Evolutionary conservation across 2,113 vertebrate genomes (phyloP).

Genomic region (Ophiodon elongatus): DNA sequence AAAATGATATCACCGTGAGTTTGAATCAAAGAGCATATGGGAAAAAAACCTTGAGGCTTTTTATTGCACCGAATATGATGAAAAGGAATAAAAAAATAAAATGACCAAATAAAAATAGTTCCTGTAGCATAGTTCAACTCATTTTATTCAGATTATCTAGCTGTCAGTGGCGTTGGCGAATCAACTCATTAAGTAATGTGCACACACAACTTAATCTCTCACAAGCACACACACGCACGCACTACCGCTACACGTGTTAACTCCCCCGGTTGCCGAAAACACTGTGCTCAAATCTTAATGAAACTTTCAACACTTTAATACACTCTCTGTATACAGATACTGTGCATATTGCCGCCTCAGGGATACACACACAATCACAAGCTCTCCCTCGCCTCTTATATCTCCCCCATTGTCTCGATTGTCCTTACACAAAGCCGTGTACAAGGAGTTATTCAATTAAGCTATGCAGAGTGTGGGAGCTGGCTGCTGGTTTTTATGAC

Average conservation of each 20-base stretch:
- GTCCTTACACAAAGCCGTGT: slow-evolving; percentile 40
- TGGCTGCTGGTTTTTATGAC: slow-evolving; percentile 51
- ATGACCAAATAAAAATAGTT: background rate
- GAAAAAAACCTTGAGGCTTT: background rate
- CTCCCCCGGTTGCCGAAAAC: background rate
- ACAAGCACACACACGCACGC: background rate
- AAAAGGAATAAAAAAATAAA: background rate
- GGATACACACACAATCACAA: slow-evolving; percentile 39
- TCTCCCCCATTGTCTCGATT: slow-evolving; percentile 19
- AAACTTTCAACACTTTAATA: slow-evolving; percentile 39
- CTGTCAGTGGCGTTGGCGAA: background rate
- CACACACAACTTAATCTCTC: background rate
- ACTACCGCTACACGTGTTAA: background rate
- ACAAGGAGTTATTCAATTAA: slow-evolving; percentile 60
- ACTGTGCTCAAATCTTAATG: slow-evolving; percentile 27
- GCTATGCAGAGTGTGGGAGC: slow-evolving; percentile 47
- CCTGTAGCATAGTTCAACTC: background rate
- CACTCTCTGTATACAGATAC: slow-evolving; percentile 31
- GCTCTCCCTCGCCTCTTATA: background rate
- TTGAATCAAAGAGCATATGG: slow-evolving; percentile 4
- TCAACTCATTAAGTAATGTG: background rate
- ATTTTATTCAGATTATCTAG: background rate
- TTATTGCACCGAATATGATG: background rate
- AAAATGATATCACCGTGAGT: slow-evolving; percentile 39
- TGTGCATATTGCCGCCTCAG: slow-evolving; percentile 36